These are phyloP conservation scores for Pseudochirops cupreus DNA, from an alignment of 2,797 vertebrate genomes.

Conservation along the genomic window DNA sequence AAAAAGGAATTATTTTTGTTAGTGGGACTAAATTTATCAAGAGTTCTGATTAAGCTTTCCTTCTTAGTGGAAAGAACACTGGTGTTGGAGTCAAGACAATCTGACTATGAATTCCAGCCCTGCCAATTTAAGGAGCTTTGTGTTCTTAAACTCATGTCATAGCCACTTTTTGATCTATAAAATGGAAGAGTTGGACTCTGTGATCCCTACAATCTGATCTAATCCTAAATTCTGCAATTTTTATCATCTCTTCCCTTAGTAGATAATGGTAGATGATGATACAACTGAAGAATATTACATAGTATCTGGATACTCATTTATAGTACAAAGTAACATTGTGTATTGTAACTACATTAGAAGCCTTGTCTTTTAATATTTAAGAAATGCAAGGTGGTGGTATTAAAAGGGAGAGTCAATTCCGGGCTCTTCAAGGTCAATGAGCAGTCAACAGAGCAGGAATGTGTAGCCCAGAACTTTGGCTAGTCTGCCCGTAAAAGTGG, in stretches of 20 bases:
- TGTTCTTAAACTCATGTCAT: not conserved
- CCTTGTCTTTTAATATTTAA: not conserved
- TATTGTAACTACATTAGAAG: not conserved
- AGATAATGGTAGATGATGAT: rapidly evolving
- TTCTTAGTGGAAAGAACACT: not conserved
- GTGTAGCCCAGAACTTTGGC: not conserved
- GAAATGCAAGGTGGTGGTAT: rapidly evolving
- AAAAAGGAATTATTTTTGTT: not conserved
- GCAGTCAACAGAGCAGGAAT: not conserved
- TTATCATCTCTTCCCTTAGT: no score
- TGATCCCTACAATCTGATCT: not conserved
- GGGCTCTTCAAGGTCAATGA: not conserved
- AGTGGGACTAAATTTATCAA: not conserved
- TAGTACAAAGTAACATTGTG: not conserved
- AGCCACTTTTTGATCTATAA: not conserved
- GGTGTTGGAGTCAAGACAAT: not conserved
- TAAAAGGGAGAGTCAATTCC: not conserved
- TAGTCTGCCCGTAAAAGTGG: not conserved
- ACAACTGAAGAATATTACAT: not conserved
- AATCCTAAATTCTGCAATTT: not conserved
- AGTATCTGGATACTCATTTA: not conserved
- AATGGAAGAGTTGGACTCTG: not conserved
- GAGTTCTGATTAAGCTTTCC: not conserved
- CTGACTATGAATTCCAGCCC: not conserved
- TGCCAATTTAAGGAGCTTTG: not conserved